phyloP scores from a whole-genome alignment of 2,113 vertebrate genomes.

The Daphoenositta chrysoptera region DNA sequence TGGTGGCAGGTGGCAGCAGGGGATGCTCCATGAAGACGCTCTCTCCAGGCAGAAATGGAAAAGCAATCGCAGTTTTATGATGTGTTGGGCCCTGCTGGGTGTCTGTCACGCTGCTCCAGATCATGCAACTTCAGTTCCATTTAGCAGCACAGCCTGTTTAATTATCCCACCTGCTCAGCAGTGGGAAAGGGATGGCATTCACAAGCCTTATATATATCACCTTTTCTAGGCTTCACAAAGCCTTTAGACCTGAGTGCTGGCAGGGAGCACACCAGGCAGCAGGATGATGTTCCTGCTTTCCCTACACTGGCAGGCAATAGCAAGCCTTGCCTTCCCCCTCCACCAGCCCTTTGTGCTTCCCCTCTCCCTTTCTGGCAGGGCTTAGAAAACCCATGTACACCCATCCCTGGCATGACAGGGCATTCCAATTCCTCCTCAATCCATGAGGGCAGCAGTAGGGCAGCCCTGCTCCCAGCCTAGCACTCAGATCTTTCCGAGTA shows the following conservation, averaged over 20 bases:
- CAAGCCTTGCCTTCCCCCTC: not conserved
- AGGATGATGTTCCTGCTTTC: not conserved
- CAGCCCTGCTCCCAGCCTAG: not conserved
- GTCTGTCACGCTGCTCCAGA: fast-evolving
- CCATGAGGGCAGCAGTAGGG: not conserved
- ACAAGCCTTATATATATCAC: not conserved
- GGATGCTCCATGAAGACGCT: not conserved
- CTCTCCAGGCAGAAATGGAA: not conserved
- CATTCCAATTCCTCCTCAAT: not conserved
- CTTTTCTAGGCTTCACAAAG: not conserved
- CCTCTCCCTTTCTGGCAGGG: not conserved
- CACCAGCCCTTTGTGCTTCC: not conserved
- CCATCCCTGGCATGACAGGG: not conserved
- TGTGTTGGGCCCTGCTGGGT: not conserved
- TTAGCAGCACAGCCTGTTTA: not conserved
- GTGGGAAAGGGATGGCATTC: not conserved
- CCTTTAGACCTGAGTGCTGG: not conserved
- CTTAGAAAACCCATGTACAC: not conserved
- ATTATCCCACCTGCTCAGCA: not conserved
- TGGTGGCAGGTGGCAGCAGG: not conserved
- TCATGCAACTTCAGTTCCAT: fast-evolving
- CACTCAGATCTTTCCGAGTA: not conserved
- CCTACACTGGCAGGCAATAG: not conserved
- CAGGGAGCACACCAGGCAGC: not conserved
- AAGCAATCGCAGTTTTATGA: not conserved